Percentiles rank a stretch among this genome's conserved stretches.
Evolutionary conservation across 2,797 vertebrate species (phyloP).

Genomic region (Pelobates cultripes): DNA sequence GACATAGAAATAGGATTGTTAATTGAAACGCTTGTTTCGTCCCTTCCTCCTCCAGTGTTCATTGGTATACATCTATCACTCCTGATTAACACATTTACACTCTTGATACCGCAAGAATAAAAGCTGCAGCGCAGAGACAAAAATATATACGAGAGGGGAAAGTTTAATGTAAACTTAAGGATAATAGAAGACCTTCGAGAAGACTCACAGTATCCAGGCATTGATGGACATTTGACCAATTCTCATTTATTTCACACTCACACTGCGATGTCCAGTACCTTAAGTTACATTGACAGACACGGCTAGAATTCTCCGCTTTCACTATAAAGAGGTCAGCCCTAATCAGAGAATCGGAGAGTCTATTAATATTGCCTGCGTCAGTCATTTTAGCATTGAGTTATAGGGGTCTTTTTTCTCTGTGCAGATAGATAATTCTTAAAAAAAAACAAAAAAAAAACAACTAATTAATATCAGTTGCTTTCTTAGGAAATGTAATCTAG

Average conservation of each 20-base stretch:
- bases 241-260: not conserved
- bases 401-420: not conserved
- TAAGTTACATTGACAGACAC: conserved; percentile 31
- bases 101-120: conserved; percentile 6
- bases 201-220: conserved; percentile 2
- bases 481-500: not conserved
- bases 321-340: conserved; percentile 36
- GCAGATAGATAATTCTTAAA: not conserved
- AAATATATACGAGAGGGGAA: not conserved
- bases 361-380: not conserved
- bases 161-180: not conserved
- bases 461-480: not conserved
- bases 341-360: conserved; percentile 40
- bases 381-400: not conserved
- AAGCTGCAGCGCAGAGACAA: conserved; percentile 18
- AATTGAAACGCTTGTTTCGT: conserved; percentile 13
- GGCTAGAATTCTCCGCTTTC: conserved; percentile 35
- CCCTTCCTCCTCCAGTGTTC: not conserved
- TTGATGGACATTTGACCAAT: conserved; percentile 10
- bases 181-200: not conserved
- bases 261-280: conserved; percentile 16
- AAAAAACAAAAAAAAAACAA: no score
- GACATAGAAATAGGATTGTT: conserved; percentile 7
- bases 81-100: conserved; percentile 39
- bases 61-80: conserved; percentile 10